Conservation (phyloP, 2,113 vertebrate species). For the Brevimyrus niger region DNA sequence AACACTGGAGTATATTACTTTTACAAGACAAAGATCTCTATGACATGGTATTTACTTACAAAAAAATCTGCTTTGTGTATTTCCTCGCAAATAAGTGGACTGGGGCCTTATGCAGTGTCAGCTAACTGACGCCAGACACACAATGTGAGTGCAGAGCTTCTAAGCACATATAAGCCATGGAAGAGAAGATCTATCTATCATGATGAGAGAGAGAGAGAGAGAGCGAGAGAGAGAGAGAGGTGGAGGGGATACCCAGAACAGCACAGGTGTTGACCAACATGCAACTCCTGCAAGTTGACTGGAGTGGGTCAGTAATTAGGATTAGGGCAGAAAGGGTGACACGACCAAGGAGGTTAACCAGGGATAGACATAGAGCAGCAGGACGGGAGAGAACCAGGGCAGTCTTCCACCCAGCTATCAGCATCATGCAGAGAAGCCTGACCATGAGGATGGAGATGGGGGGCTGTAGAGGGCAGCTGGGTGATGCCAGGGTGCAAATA, state of each 20-base stretch:
- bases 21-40: neutral
- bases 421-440: neutral
- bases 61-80: neutral
- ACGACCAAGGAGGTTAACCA: neutral
- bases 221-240: neutral
- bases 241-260: neutral
- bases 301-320: neutral
- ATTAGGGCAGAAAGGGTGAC: neutral
- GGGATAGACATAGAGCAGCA: neutral
- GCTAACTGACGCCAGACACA: neutral
- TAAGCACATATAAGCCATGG: neutral
- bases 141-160: neutral
- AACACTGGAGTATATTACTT: neutral
- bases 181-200: neutral
- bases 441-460: neutral
- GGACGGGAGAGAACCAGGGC: neutral
- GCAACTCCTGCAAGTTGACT: neutral
- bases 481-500: neutral
- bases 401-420: neutral
- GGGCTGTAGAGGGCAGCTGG: neutral
- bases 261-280: neutral
- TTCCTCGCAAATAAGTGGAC: neutral
- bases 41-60: neutral
- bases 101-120: neutral
- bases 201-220: neutral